Evolutionary conservation across 2,888 invertebrate species (phyloP), one percentile per base, ranked within the genome.

Genomic region (Xylota sylvarum): DNA sequence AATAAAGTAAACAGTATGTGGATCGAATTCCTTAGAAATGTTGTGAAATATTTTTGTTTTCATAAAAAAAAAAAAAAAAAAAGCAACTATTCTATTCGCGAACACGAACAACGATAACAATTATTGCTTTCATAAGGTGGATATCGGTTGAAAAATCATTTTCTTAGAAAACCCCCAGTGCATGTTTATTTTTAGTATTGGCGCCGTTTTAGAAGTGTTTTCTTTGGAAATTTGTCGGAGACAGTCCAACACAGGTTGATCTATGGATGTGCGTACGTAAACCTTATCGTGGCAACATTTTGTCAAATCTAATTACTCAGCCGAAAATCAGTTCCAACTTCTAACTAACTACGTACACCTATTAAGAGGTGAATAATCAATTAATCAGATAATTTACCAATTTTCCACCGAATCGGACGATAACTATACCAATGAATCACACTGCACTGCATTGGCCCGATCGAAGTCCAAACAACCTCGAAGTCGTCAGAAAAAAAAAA

Each of bases 401-500:
- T 64, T 50, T 50, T 62, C 73, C 52, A 74, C n/a, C 27, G 52
- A 64, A 64, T 23, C 52, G 27, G 27, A 17, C 14, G 30, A 67
- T 58, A 48, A 12, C 56, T 46, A 7, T 5, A 12, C 40, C 30
- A 17, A 58, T 76, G 76, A 65, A 35, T 76, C 76, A 67, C 32
- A 12, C 17, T 17, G 46, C 5, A 37, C n/a, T 69, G 58, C 69
- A 77, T 69, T 40, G 60, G 14, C n/a, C 43, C 58, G 67, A 77
- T 69, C 79, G 62, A 64, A 79, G 79, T 79, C 72, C 55, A 72
- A 55, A 65, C 14, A 76, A 62, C 6, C 14, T 2, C 7, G 7
- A 7, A 3, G 35, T 10, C 10, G 5, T 1, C 12, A 14, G 9
- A 10, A 27, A 40, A 30, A 30, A 30, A 40, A 35, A 35, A 7